A percentile compares a stretch with the other conserved stretches of the same genome.
Conservation (phyloP, 2,797 vertebrate species). For the Sebastes minor region DNA sequence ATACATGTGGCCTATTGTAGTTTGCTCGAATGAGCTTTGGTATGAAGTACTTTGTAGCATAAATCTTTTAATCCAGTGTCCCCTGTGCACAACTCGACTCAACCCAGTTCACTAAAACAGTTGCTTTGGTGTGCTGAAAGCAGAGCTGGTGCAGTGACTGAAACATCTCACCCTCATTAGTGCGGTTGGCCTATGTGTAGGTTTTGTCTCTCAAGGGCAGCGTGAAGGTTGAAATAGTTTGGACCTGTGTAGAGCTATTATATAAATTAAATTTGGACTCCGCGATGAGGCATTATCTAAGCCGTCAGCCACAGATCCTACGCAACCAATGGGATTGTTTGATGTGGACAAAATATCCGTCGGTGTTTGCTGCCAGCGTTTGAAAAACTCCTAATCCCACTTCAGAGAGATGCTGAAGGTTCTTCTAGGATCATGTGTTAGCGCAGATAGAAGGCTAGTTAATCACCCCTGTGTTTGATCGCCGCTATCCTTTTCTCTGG, state of each 20-base stretch:
- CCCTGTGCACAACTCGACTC: slow-evolving; percentile 53
- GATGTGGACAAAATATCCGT: slow-evolving; percentile 50
- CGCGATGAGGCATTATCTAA: slow-evolving; percentile 39
- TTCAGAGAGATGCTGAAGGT: slow-evolving; percentile 62
- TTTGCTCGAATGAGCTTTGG: slow-evolving; percentile 61
- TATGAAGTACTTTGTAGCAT: slow-evolving; percentile 71
- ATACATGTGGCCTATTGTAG: slow-evolving; percentile 60
- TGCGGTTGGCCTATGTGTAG: slow-evolving; percentile 20
- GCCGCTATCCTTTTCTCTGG: slow-evolving; percentile 37
- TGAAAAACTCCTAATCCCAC: slow-evolving; percentile 63
- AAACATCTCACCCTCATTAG: slow-evolving; percentile 34
- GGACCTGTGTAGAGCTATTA: slow-evolving; percentile 37
- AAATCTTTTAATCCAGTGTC: slow-evolving; percentile 77
- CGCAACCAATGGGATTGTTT: slow-evolving; percentile 37
- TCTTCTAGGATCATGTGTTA: slow-evolving; percentile 67
- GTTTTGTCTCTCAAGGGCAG: slow-evolving; percentile 57
- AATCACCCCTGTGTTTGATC: slow-evolving; percentile 53
- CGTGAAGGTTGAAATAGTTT: slow-evolving; percentile 25
- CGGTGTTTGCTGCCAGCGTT: slow-evolving; percentile 45
- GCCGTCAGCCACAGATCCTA: slow-evolving; percentile 37
- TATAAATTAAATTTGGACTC: slow-evolving; percentile 43
- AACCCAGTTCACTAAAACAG: slow-evolving; percentile 53
- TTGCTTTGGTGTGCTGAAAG: slow-evolving; percentile 28
- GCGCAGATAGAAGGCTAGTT: slow-evolving; percentile 55
- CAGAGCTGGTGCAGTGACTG: slow-evolving; percentile 22